phyloP scores from a whole-genome alignment of 2,797 vertebrate species.

The Falco concolor region DNA sequence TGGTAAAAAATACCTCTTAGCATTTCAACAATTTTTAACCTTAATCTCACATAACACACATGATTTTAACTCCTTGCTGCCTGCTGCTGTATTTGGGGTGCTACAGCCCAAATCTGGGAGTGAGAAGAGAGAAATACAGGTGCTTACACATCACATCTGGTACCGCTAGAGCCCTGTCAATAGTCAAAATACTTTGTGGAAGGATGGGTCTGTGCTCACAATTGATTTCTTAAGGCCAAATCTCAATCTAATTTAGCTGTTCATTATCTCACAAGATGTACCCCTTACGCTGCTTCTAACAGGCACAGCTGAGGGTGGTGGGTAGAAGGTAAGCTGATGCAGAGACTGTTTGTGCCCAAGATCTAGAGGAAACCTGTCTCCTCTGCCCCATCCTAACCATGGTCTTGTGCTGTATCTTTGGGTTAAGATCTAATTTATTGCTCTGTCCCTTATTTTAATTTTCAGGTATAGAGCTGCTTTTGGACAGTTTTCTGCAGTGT shows the following conservation, averaged over 20 bases:
- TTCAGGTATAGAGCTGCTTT: neutral
- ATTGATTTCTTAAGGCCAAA: neutral
- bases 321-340: neutral
- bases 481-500: neutral
- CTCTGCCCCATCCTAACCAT: neutral
- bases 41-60: neutral
- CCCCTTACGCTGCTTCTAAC: accelerated
- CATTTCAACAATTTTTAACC: neutral
- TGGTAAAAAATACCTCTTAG: neutral
- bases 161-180: neutral
- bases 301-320: neutral
- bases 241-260: neutral
- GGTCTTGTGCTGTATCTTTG: neutral
- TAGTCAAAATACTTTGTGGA: neutral
- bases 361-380: neutral
- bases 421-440: neutral
- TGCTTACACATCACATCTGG: neutral
- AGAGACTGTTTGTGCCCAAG: neutral
- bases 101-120: neutral
- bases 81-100: neutral
- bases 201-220: neutral
- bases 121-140: neutral
- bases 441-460: neutral
- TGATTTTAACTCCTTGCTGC: neutral
- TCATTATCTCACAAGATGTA: accelerated